These are phyloP conservation scores for Poecile montanus DNA, from an alignment of 2,797 vertebrate species.

Conservation along the genomic window DNA sequence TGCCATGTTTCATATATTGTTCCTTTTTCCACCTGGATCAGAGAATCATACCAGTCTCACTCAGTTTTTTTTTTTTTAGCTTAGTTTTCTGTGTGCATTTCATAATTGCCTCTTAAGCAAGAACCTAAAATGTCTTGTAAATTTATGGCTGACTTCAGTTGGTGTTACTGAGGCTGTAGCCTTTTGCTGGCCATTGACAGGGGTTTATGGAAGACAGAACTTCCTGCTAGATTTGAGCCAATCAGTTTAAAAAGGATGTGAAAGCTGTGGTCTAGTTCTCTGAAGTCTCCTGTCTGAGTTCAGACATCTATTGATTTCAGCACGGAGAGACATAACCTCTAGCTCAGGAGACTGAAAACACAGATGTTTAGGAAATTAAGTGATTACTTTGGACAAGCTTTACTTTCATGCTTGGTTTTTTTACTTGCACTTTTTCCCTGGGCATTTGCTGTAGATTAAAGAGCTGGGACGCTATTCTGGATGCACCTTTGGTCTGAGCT, in stretches of 20 bases:
- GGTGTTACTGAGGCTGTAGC: not conserved
- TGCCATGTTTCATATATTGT: constrained; percentile 14
- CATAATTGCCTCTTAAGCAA: not conserved
- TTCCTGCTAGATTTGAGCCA: not conserved
- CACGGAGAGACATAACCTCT: not conserved
- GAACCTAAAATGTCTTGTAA: not conserved
- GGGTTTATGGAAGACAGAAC: not conserved
- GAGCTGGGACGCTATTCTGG: not conserved
- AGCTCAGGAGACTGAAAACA: not conserved
- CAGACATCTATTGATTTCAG: not conserved
- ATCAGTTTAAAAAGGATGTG: not conserved
- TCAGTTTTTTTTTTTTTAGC: not conserved
- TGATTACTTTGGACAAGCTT: not conserved
- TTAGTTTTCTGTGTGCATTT: not conserved
- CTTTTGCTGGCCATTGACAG: not conserved
- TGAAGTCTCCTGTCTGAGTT: not conserved
- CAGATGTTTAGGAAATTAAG: not conserved
- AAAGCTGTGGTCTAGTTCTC: not conserved
- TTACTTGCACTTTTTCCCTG: not conserved
- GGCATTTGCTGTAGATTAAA: not conserved
- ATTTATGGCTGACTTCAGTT: not conserved
- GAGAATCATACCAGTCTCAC: not conserved
- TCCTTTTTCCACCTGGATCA: constrained; percentile 29
- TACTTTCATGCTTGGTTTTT: not conserved
- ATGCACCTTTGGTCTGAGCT: not conserved